Evolutionary conservation across 2,797 vertebrate species (phyloP).

Genomic region (Coreius guichenoti): DNA sequence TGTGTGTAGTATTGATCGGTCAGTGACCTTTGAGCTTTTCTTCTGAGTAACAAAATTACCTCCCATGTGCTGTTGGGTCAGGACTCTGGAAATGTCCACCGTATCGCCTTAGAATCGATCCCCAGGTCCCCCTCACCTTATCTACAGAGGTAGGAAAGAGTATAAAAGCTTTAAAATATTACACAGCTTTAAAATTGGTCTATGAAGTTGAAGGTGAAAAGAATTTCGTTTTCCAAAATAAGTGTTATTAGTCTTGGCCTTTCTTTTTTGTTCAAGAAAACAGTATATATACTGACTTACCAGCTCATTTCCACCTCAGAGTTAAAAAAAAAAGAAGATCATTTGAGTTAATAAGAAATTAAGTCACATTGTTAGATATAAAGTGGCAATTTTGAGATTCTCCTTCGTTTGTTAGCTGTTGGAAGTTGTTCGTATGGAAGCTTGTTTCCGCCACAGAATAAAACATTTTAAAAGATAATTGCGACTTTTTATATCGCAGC

Average conservation of each 20-base stretch:
- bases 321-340: too few species aligned
- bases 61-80: slow-evolving; percentile 25
- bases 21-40: slow-evolving; percentile 42
- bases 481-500: too few species aligned
- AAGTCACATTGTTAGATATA: background rate
- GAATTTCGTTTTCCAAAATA: background rate
- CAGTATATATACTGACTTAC: background rate
- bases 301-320: background rate
- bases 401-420: background rate
- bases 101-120: slow-evolving; percentile 6
- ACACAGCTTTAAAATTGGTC: slow-evolving; percentile 18
- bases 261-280: background rate
- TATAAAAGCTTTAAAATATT: slow-evolving; percentile 12
- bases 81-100: slow-evolving; percentile 40
- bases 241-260: background rate
- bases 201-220: background rate
- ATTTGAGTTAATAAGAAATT: background rate
- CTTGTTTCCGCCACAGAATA: too few species aligned
- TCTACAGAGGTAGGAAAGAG: background rate
- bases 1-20: slow-evolving; percentile 20
- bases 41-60: slow-evolving; percentile 32
- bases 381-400: background rate
- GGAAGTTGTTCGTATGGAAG: too few species aligned
- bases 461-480: too few species aligned
- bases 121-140: background rate